Percentiles rank a stretch among this genome's conserved stretches.
phyloP scores from a whole-genome alignment of 35 echinoderm and acorn worm genomes.

The Ptychodera flava region DNA sequence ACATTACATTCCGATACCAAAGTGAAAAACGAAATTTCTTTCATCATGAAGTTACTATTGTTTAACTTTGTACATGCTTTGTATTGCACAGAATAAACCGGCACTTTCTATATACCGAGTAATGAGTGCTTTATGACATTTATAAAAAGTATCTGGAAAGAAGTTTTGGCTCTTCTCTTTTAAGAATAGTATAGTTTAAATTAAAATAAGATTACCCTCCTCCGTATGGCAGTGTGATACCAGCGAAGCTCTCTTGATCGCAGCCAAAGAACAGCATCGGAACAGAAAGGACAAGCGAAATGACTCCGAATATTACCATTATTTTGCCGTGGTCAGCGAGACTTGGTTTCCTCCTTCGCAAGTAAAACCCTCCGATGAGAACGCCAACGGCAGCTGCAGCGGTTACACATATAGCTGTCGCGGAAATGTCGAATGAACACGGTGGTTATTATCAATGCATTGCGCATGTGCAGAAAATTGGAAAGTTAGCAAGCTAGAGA shows the following conservation, averaged over 20 bases:
- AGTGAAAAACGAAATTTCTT: neutral
- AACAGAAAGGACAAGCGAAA: neutral
- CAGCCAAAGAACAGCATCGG: neutral
- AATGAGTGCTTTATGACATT: too few species aligned
- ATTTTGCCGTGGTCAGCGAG: neutral
- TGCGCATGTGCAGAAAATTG: too few species aligned
- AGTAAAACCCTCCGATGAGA: neutral
- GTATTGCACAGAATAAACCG: too few species aligned
- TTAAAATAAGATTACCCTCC: neutral
- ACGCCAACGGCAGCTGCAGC: neutral
- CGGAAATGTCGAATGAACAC: too few species aligned
- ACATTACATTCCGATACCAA: too few species aligned
- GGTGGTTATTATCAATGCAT: too few species aligned
- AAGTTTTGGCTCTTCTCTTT: too few species aligned
- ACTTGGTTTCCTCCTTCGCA: neutral
- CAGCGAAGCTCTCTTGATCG: neutral
- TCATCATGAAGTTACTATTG: neutral
- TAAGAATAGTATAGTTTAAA: neutral
- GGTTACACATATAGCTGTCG: neutral
- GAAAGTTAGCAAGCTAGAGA: too few species aligned
- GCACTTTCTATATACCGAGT: neutral
- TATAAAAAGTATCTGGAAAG: too few species aligned
- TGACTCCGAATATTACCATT: neutral
- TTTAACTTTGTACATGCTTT: too few species aligned
- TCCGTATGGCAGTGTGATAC: neutral